These are phyloP conservation scores for Brachycybe producta DNA, from an alignment of 2,888 invertebrate genomes.

Conservation along the genomic window DNA sequence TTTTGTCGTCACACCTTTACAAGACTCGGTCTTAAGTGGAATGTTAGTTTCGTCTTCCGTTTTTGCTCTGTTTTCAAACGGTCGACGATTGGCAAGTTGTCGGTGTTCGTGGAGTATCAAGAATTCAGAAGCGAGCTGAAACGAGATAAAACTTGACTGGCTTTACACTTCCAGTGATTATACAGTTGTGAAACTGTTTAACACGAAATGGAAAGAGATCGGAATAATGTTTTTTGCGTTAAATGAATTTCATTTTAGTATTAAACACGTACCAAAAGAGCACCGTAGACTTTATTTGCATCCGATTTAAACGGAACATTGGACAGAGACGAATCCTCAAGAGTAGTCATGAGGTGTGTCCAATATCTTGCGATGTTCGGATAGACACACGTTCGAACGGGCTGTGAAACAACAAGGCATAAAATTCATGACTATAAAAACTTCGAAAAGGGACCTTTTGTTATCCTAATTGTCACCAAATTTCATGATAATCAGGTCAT, in stretches of 20 bases:
- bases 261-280: conserved; percentile 28
- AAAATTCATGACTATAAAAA: neutral
- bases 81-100: neutral
- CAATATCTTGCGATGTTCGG: conserved; percentile 29
- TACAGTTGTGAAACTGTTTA: too few relatives aligned
- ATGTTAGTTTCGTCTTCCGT: too few relatives aligned
- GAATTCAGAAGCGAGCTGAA: conserved; percentile 7
- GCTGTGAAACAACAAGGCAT: conserved; percentile 23
- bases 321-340: conserved; percentile 26
- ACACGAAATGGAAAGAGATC: neutral
- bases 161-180: too few relatives aligned
- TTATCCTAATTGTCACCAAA: too few relatives aligned
- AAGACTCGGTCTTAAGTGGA: too few relatives aligned
- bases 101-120: neutral
- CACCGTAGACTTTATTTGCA: conserved; percentile 32
- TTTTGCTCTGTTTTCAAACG: neutral
- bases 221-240: too few relatives aligned
- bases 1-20: too few relatives aligned
- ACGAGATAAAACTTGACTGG: neutral
- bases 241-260: too few relatives aligned
- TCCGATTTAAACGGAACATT: conserved; percentile 28
- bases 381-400: conserved; percentile 29
- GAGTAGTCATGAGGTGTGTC: conserved; percentile 28
- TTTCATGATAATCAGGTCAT: too few relatives aligned
- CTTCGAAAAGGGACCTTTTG: too few relatives aligned